phyloP scores from a whole-genome alignment of 2,113 vertebrate species.

The Marmota monax region DNA sequence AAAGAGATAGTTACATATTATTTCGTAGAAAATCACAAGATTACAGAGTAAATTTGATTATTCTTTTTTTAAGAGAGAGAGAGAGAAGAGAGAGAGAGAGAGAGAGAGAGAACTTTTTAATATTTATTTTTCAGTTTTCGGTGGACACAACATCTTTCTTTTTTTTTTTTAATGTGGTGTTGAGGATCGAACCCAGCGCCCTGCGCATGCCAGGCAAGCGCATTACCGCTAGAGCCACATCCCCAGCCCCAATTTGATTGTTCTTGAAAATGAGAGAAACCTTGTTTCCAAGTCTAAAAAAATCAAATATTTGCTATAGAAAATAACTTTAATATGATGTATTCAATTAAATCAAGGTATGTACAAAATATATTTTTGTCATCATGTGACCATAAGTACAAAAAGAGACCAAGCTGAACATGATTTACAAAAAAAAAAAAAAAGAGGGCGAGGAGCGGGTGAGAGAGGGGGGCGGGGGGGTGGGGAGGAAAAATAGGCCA shows the following conservation, averaged over 20 bases:
- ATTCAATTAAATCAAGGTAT: constrained; percentile 26
- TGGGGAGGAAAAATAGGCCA: not conserved
- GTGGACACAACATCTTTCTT: no score
- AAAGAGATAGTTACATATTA: constrained; percentile 29
- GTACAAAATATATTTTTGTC: constrained; percentile 20
- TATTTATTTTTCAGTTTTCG: no score
- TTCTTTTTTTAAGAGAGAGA: not conserved
- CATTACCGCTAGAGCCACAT: no score
- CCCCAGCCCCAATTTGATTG: not conserved
- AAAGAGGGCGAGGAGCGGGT: no score
- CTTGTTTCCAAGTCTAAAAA: constrained; percentile 15
- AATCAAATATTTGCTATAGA: not conserved
- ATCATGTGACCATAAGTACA: not conserved
- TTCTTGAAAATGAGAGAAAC: constrained; percentile 14
- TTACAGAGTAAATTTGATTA: constrained; percentile 35
- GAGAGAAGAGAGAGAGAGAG: no score
- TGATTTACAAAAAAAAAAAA: not conserved
- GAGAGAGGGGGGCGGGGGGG: no score
- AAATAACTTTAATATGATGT: not conserved
- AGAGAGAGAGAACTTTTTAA: no score
- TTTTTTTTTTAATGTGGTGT: no score
- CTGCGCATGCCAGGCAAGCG: no score
- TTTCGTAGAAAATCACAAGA: not conserved
- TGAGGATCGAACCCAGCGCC: no score
- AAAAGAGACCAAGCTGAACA: not conserved